Conservation (phyloP, 2,888 invertebrate genomes). For the Ormyrus rosae region DNA sequence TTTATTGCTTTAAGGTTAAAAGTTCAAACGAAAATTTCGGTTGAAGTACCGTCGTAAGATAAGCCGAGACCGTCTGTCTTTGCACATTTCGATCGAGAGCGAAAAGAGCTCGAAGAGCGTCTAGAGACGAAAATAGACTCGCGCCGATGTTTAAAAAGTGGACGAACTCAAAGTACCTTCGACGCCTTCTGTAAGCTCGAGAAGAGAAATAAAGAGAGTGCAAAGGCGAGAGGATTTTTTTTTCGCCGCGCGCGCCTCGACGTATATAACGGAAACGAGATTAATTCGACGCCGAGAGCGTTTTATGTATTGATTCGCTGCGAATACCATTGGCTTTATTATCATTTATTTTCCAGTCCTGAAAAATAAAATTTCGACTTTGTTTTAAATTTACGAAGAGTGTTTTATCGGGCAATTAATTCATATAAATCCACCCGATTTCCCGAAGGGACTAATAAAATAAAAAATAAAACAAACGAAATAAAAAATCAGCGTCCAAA, state of each 20-base stretch:
- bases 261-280: not conserved
- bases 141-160: conserved; percentile 21
- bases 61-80: conserved; percentile 1
- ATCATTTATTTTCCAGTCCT: no score
- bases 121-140: conserved; percentile 21
- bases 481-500: no score
- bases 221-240: not conserved
- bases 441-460: no score
- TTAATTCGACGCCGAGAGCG: no score
- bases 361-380: no score
- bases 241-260: not conserved
- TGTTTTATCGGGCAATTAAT: no score
- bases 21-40: conserved; percentile 22
- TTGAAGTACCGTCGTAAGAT: not conserved
- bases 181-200: not conserved
- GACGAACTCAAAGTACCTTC: conserved; percentile 9
- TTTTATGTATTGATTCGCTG: no score
- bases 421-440: no score
- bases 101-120: not conserved
- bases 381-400: no score
- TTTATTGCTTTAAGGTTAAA: not conserved
- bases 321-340: no score
- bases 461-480: no score
- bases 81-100: not conserved
- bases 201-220: conserved; percentile 25